These are phyloP conservation scores for Fregetta grallaria DNA, from an alignment of 2,113 vertebrate genomes.

Conservation along the genomic window DNA sequence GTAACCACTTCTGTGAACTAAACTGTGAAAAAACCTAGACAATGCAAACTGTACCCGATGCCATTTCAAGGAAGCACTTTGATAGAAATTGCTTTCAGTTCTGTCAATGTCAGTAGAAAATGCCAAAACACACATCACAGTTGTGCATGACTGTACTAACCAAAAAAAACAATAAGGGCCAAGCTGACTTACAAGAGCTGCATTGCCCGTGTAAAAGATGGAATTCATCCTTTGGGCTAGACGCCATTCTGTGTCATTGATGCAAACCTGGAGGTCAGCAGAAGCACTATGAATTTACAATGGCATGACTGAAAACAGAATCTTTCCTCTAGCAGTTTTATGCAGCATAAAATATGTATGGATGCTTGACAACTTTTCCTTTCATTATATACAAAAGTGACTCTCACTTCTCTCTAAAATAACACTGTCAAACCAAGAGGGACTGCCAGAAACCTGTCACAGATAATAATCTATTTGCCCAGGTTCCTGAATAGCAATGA, in stretches of 20 bases:
- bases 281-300: background rate
- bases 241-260: background rate
- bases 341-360: slow-evolving; percentile 57
- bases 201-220: background rate
- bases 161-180: background rate
- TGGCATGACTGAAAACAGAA: background rate
- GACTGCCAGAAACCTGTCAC: slow-evolving; percentile 52
- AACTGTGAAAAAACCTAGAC: background rate
- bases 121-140: background rate
- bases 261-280: slow-evolving; percentile 9
- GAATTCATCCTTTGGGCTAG: background rate
- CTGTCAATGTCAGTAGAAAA: slow-evolving; percentile 26
- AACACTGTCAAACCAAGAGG: slow-evolving; percentile 45
- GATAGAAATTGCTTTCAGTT: slow-evolving; percentile 25
- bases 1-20: background rate
- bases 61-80: background rate
- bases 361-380: slow-evolving; percentile 39
- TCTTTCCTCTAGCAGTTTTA: slow-evolving; percentile 37
- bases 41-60: background rate
- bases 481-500: slow-evolving; percentile 27
- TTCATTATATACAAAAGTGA: slow-evolving; percentile 56
- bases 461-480: slow-evolving; percentile 52
- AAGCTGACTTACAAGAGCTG: background rate
- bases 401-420: slow-evolving; percentile 31
- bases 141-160: background rate